Conservation (phyloP, 35 echinoderm and acorn worm species). For the Lytechinus variegatus region DNA sequence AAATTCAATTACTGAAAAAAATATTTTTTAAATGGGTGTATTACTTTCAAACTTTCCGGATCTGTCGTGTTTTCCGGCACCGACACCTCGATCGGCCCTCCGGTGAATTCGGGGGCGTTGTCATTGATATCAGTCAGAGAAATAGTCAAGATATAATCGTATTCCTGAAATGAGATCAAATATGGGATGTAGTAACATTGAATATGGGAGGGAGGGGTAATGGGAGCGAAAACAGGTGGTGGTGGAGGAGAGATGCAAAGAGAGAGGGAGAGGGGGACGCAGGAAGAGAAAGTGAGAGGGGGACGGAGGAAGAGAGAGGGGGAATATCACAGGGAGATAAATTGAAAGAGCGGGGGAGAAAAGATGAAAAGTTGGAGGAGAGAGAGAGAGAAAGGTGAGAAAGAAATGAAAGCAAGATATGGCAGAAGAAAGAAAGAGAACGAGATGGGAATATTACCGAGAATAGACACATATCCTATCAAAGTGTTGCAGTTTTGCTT, state of each 20-base stretch:
- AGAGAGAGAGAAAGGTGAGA: no score
- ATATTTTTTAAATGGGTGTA: background rate
- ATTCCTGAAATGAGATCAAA: slow-evolving; percentile 17
- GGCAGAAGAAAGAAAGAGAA: no score
- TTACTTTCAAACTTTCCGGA: background rate
- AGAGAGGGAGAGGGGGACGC: background rate
- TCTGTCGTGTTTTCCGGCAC: background rate
- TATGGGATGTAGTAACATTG: background rate
- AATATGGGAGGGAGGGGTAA: background rate
- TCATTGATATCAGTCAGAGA: slow-evolving; percentile 24
- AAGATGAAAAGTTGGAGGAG: no score
- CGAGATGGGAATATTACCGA: no score
- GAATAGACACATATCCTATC: no score
- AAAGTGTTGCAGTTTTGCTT: no score
- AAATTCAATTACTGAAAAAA: no score
- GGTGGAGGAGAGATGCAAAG: no score
- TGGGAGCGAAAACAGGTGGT: background rate
- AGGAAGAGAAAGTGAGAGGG: no score
- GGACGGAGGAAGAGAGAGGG: background rate
- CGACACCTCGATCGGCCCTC: background rate
- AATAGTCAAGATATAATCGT: background rate
- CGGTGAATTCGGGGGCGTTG: background rate
- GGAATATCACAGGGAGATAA: background rate
- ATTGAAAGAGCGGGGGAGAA: no score
- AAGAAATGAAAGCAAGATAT: no score